Conservation (phyloP, 2,888 invertebrate genomes). For the Agonopterix arenella region DNA sequence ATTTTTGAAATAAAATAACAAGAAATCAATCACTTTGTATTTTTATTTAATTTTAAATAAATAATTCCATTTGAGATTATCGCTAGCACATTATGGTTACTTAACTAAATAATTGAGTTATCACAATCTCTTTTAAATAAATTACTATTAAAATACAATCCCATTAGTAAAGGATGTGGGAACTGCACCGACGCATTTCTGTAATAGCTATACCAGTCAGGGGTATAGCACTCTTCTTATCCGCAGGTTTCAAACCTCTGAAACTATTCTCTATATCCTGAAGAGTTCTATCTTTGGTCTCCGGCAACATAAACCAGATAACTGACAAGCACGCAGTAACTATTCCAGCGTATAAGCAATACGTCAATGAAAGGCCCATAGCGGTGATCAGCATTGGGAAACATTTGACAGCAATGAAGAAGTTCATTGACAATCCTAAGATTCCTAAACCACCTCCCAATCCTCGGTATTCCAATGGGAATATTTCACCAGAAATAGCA, state of each 20-base stretch:
- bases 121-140: no score
- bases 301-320: slow-evolving; percentile 78
- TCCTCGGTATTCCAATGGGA: slow-evolving; percentile 78
- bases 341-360: slow-evolving; percentile 75
- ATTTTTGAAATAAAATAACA: no score
- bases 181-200: slow-evolving; percentile 52
- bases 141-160: background rate
- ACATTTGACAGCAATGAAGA: slow-evolving; percentile 81
- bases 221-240: slow-evolving; percentile 39
- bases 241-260: slow-evolving; percentile 36
- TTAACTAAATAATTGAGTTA: no score
- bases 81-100: no score
- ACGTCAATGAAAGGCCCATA: slow-evolving; percentile 76
- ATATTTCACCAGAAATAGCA: slow-evolving; percentile 83
- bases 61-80: no score
- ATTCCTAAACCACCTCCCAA: slow-evolving; percentile 81
- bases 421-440: slow-evolving; percentile 78
- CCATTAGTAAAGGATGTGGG: slow-evolving; percentile 51
- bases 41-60: no score
- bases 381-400: slow-evolving; percentile 74
- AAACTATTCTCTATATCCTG: slow-evolving; percentile 80
- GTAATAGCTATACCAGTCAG: slow-evolving; percentile 31
- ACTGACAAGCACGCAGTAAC: slow-evolving; percentile 69
- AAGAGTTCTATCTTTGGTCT: slow-evolving; percentile 81
- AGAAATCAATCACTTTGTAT: no score